Base-by-base conservation (phyloP, 2,797 vertebrate species). In the Phataginus tricuspis region DNA sequence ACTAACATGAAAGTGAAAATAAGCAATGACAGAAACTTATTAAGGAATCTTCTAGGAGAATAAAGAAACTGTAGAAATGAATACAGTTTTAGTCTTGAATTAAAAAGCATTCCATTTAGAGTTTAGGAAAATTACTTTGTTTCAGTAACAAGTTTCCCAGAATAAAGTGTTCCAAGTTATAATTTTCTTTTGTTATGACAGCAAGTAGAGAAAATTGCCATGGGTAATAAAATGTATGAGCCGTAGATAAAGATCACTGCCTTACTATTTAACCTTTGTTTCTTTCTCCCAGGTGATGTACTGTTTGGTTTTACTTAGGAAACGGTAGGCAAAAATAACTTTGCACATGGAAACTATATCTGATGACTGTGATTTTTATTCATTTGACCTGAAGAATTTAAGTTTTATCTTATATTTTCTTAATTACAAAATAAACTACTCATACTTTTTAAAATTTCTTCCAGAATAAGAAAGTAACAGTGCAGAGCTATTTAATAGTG, bases 301-400 rank as follows among this genome's bases (percentile, higher is more conserved):
- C 68, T 91, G 57, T 16, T 82, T 95, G 51, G 45, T 94, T 97
- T 97, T 82, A 95, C 86, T 95, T 94, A 55, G 21, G 74, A 97
- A 98, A 96, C 66, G 86, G 45, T 91, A 95, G 86, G 77, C 79
- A 97, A 98, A 98, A 97, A 97, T 93, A 96, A 51, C 63, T 97
- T 97, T 97, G 86, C 51, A 89, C 61, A 92, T 94, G 91, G 53
- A 39, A 96, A 96, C 92, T 96, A 39, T 92, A 75, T 90, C 25
- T 97, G 91, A 97, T 59, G 42, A 7, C 5, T 71, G 63, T 51
- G 9, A 42, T 87, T 72, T 91, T 78, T 69, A 92, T 75, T 96
- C 2, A 25, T 74, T 87, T 61, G 9, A 1, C 6, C n/a, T 59
- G 49, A 21, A 4, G 0, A 77, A 68, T 77, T 84, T 57, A 49